Evolutionary conservation across 2,888 invertebrate species (phyloP).

Genomic region (Ormyrus labotus): DNA sequence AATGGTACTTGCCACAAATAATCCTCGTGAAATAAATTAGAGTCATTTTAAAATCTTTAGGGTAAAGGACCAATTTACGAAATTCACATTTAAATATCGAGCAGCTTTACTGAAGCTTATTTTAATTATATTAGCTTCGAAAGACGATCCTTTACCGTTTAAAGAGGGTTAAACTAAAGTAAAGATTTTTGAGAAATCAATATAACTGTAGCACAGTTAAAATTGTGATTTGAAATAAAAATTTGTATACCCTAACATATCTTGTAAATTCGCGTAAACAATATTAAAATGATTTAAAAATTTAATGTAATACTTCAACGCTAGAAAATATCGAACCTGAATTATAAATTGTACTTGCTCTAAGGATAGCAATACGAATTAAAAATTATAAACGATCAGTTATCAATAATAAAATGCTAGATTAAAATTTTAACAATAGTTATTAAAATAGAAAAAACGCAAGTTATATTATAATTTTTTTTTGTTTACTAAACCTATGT

Average conservation of each 20-base stretch:
- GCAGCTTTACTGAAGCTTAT: too few species aligned
- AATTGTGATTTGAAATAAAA: not conserved
- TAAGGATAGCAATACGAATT: not conserved
- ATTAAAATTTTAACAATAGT: constrained; percentile 49
- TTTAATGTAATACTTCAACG: not conserved
- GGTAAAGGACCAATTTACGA: too few species aligned
- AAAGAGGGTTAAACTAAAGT: too few species aligned
- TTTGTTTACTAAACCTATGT: too few species aligned
- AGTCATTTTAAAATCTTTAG: too few species aligned
- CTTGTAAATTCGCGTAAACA: constrained; percentile 9
- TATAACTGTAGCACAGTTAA: not conserved
- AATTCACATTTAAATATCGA: too few species aligned
- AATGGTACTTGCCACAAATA: too few species aligned
- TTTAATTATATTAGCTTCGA: too few species aligned
- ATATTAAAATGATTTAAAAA: not conserved
- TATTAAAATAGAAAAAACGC: too few species aligned
- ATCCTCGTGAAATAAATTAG: not conserved
- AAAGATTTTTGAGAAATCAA: not conserved
- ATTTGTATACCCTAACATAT: constrained; percentile 32
- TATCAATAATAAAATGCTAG: not conserved
- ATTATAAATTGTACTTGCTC: not conserved
- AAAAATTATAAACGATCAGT: not conserved
- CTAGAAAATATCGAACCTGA: not conserved
- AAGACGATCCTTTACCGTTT: too few species aligned
- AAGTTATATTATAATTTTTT: too few species aligned